Base-by-base conservation (phyloP, 2,797 vertebrate genomes). In the Sebastes itinus region DNA sequence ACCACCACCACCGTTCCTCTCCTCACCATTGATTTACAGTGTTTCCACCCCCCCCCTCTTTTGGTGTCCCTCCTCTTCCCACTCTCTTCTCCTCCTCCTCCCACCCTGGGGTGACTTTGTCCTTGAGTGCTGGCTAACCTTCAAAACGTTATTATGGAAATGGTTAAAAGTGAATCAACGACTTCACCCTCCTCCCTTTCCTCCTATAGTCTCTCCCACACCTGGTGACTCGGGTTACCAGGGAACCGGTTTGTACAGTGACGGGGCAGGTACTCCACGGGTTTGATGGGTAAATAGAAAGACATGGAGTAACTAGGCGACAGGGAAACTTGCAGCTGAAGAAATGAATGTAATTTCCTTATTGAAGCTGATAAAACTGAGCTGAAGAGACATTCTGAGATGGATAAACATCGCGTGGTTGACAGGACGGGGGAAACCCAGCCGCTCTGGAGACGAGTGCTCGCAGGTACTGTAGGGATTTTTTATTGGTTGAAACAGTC, bases 201-300 rank as follows among this genome's bases (percentile, higher is more conserved):
- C 55, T 73, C 18, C 46, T 13, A n/a, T 60, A 22, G 49, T 55
- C 58, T 64, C 62, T 67, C 33, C 32, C 71, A 73, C 74, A 30
- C 73, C 67, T 80, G 72, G 79, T 80, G 77, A 81, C 91, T 87
- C 78, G 72, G 65, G 88, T 89, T 87, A 89, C 78, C 32, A 77
- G 72, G 84, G 73, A 95, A 95, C 94, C 90, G 88, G 94, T 95
- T 93, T 83, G 92, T 83, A 59, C 88, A 92, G 86, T 85, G 79
- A 73, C 60, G 1, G 8, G 7, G 20, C 54, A 79, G 72, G 67
- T 60, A 27, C 76, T 58, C 49, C 3, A 6, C 68, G 62, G 60
- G 55, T 75, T 63, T 70, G 75, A 65, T 62, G 11, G 49, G 56
- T 86, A 79, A 88, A 88, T 14, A 88, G 14, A 58, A 63, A 78